A percentile compares a stretch with the other conserved stretches of the same genome.
These are phyloP conservation scores for Meganola albula DNA, from an alignment of 2,888 invertebrate species.

Conservation along the genomic window DNA sequence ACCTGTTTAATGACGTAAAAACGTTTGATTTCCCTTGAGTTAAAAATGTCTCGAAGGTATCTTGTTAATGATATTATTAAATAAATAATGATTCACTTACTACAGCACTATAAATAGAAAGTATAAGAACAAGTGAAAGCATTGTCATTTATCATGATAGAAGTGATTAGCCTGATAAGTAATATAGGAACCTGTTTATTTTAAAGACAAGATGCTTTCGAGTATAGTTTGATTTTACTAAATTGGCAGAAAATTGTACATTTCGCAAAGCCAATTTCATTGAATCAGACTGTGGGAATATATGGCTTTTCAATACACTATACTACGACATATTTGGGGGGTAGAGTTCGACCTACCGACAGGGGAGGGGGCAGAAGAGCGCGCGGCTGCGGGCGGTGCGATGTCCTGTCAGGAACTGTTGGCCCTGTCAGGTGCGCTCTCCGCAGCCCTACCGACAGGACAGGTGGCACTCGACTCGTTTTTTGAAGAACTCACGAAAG, in stretches of 20 bases:
- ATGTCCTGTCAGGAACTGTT: slow-evolving; percentile 94
- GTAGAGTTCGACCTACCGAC: slow-evolving; percentile 74
- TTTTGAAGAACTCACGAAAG: slow-evolving; percentile 87
- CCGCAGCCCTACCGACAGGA: slow-evolving; percentile 93
- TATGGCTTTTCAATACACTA: too few species aligned
- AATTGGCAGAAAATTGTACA: too few species aligned
- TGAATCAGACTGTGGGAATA: too few species aligned
- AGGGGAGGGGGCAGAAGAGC: slow-evolving; percentile 63
- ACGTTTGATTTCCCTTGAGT: slow-evolving; percentile 19
- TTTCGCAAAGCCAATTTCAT: too few species aligned
- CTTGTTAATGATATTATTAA: slow-evolving; percentile 11
- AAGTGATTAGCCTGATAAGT: too few species aligned
- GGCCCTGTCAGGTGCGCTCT: slow-evolving; percentile 94
- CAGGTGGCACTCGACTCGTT: slow-evolving; percentile 90
- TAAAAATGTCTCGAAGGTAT: slow-evolving; percentile 20
- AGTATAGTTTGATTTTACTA: too few species aligned
- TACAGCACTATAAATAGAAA: too few species aligned
- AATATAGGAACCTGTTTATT: not conserved
- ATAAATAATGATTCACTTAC: too few species aligned
- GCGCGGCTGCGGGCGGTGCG: slow-evolving; percentile 73
- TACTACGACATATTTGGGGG: slow-evolving; percentile 46
- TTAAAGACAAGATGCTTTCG: slow-evolving; percentile 26
- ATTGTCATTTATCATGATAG: too few species aligned
- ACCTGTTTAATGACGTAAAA: slow-evolving; percentile 16
- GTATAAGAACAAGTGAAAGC: too few species aligned